Base-by-base conservation (phyloP, 1,140 invertebrate genomes). In the Nebria ingens region DNA sequence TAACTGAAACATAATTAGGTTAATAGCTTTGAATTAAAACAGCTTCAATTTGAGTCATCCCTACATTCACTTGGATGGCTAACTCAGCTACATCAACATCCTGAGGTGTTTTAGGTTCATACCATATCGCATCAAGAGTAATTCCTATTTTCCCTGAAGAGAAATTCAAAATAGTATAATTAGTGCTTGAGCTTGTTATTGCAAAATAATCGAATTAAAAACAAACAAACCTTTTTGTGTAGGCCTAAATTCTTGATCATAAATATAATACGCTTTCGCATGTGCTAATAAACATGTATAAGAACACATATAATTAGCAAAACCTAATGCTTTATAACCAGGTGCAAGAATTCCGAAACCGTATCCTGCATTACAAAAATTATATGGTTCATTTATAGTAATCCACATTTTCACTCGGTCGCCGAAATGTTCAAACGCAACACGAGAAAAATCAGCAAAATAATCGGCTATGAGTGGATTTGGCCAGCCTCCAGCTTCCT, bases 211-310 rank as follows among this genome's bases (percentile, higher is more conserved):
- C n/a, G n/a, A n/a, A n/a, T n/a, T n/a, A n/a, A n/a, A n/a, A n/a
- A n/a, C n/a, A n/a, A n/a, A n/a, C n/a, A 69, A 66, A 72, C 82
- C 82, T 62, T 76, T 72, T 59, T 84, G 79, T 11, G 63, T 61
- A 6, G 68, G 25, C 57, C 78, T 74, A 64, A 83, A 87, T 55
- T 81, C 68, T 1, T 75, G 64, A 42, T 85, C 71, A 59, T 85
- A 89, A 55, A 87, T 72, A 58, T 79, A 77, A 54, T 81, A 83
- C 6, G 74, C 80, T 62, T 73, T 78, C 0, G 81, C 82, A 61
- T 85, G 83, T 0, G 83, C 77, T 61, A 78, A 78, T 2, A 85
- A 62, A 12, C 83, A 58, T 61, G 79, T 83, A 60, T 84, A 81
- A 0, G 72, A 78, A 57, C 80, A 82, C 1, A 79, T 66, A 61